Evolutionary conservation across 1,140 invertebrate species (phyloP).

Genomic region (Portunus trituberculatus): DNA sequence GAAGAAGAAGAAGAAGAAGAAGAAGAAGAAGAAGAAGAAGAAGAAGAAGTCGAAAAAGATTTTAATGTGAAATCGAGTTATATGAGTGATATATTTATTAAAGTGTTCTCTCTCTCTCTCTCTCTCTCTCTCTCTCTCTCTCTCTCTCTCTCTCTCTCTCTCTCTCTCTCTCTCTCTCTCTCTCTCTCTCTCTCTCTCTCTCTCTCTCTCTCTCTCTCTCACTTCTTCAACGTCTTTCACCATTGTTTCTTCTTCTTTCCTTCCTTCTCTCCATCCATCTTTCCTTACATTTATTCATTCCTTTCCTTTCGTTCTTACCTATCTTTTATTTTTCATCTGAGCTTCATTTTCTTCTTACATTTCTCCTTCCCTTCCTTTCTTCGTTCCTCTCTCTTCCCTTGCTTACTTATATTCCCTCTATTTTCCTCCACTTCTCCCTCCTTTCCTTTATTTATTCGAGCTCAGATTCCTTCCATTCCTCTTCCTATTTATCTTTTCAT

Average conservation of each 20-base stretch:
- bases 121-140: too few relatives aligned
- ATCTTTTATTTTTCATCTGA: neutral
- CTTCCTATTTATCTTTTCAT: neutral
- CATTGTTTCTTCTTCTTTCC: neutral
- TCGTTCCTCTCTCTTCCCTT: too few relatives aligned
- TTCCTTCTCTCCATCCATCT: neutral
- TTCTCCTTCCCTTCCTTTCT: neutral
- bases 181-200: too few relatives aligned
- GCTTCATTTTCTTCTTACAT: neutral
- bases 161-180: too few relatives aligned
- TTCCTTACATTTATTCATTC: neutral
- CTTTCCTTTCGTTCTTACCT: too few relatives aligned
- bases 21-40: too few relatives aligned
- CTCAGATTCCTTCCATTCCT: neutral
- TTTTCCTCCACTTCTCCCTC: neutral
- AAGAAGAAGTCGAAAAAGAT: neutral
- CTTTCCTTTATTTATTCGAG: neutral
- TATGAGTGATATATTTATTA: too few relatives aligned
- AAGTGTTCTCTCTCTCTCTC: too few relatives aligned
- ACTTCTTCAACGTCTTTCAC: neutral
- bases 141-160: too few relatives aligned
- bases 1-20: too few relatives aligned
- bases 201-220: too few relatives aligned
- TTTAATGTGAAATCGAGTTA: too few relatives aligned
- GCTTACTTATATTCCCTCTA: neutral